phyloP scores from a whole-genome alignment of 2,113 vertebrate genomes.

The Scophthalmus maximus region DNA sequence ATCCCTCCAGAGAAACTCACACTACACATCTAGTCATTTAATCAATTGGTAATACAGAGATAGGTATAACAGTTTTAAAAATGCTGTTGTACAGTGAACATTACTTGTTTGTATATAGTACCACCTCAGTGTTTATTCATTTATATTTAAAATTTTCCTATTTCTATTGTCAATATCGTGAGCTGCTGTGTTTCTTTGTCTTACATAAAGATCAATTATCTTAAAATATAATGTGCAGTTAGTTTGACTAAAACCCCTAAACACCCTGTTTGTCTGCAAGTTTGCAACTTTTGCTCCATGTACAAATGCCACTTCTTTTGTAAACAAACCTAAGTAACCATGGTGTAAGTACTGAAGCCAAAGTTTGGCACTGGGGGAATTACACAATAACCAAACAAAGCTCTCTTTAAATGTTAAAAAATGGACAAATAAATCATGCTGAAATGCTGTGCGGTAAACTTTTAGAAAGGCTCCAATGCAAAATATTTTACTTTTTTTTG shows the following conservation, averaged over 20 bases:
- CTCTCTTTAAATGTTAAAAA: slow-evolving; percentile 24
- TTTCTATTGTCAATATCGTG: too few relatives aligned
- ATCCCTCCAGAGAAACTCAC: too few relatives aligned
- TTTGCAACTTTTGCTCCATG: background rate
- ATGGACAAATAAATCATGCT: slow-evolving; percentile 20
- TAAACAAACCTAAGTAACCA: slow-evolving; percentile 36
- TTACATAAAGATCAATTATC: background rate
- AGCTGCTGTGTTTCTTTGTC: too few relatives aligned
- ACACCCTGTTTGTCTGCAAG: too few relatives aligned
- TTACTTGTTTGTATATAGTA: too few relatives aligned
- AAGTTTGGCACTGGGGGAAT: slow-evolving; percentile 18
- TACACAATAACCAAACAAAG: slow-evolving; percentile 20
- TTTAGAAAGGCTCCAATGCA: slow-evolving; percentile 1
- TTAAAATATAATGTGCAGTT: background rate
- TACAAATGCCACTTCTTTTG: background rate
- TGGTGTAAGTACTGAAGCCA: slow-evolving; percentile 10
- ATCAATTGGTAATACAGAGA: too few relatives aligned
- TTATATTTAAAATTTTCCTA: too few relatives aligned
- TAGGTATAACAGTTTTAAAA: too few relatives aligned
- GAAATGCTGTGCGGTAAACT: slow-evolving; percentile 8
- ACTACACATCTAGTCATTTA: too few relatives aligned
- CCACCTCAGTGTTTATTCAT: too few relatives aligned
- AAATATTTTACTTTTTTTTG: slow-evolving; percentile 40
- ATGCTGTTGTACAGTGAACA: too few relatives aligned
- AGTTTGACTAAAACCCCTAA: background rate